phyloP scores from a whole-genome alignment of 2,888 invertebrate genomes.

The Leucoma salicis region DNA sequence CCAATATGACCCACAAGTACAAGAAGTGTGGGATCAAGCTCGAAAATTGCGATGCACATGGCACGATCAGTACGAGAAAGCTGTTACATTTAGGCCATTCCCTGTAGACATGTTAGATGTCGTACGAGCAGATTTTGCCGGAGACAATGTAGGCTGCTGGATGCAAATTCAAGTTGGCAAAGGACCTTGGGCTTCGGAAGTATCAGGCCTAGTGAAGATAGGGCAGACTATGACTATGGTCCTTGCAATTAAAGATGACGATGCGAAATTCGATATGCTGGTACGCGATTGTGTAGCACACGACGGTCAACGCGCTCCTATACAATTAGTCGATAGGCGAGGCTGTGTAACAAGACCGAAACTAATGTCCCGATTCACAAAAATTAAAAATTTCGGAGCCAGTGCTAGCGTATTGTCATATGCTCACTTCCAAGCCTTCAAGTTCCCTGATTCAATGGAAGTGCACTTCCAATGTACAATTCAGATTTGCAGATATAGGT shows the following conservation, averaged over 20 bases:
- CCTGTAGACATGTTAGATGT: constrained; percentile 97
- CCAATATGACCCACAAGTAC: constrained; percentile 96
- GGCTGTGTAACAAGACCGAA: constrained; percentile 96
- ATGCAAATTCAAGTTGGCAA: constrained; percentile 98
- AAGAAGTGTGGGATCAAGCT: constrained; percentile 98
- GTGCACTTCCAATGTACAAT: constrained; percentile 98
- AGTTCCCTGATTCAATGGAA: constrained; percentile 98
- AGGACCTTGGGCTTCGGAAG: constrained; percentile 97
- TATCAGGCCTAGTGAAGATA: constrained; percentile 95
- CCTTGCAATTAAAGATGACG: constrained; percentile 96
- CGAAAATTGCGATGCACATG: constrained; percentile 95
- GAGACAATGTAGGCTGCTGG: constrained; percentile 98
- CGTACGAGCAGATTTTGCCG: constrained; percentile 96
- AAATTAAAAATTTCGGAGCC: constrained; percentile 97
- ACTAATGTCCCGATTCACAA: constrained; percentile 95
- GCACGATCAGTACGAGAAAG: constrained; percentile 98
- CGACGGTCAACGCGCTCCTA: constrained; percentile 95
- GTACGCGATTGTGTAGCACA: constrained; percentile 97
- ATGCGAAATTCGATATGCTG: constrained; percentile 97
- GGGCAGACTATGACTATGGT: constrained; percentile 99
- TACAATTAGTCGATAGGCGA: constrained; percentile 95
- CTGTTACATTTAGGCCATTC: constrained; percentile 96
- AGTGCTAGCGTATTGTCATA: constrained; percentile 95
- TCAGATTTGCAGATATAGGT: constrained; percentile 95
- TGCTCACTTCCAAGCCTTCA: constrained; percentile 97